Conservation (phyloP, 2,113 vertebrate species). For the Pogonocichla stellata region DNA sequence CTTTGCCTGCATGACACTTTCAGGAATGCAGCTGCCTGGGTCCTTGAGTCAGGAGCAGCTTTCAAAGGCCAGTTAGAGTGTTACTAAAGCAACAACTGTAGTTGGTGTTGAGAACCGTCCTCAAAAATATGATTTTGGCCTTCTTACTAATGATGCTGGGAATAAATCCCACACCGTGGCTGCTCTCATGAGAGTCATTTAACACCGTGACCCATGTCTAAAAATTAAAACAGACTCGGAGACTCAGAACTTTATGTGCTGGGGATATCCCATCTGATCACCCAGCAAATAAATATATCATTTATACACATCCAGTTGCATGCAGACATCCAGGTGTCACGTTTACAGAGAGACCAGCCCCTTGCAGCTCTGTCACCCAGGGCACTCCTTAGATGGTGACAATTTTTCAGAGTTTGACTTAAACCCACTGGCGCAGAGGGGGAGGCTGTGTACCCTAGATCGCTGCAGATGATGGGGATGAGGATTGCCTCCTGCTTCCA, state of each 20-base stretch:
- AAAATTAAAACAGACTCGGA: background rate
- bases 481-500: background rate
- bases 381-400: too few relatives aligned
- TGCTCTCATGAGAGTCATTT: background rate
- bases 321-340: accelerated
- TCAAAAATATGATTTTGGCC: background rate
- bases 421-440: accelerated
- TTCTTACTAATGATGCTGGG: background rate
- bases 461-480: background rate
- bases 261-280: background rate
- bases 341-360: background rate
- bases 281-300: background rate
- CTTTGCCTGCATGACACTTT: background rate
- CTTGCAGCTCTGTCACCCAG: accelerated
- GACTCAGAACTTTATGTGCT: background rate
- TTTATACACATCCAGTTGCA: background rate
- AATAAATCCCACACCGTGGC: background rate
- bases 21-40: background rate
- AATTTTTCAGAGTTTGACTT: background rate
- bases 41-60: background rate
- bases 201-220: background rate
- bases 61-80: background rate
- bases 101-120: background rate
- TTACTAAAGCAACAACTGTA: accelerated
- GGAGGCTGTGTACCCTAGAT: accelerated